Conservation (phyloP, 2,888 invertebrate species). For the Pheosia tremula region DNA sequence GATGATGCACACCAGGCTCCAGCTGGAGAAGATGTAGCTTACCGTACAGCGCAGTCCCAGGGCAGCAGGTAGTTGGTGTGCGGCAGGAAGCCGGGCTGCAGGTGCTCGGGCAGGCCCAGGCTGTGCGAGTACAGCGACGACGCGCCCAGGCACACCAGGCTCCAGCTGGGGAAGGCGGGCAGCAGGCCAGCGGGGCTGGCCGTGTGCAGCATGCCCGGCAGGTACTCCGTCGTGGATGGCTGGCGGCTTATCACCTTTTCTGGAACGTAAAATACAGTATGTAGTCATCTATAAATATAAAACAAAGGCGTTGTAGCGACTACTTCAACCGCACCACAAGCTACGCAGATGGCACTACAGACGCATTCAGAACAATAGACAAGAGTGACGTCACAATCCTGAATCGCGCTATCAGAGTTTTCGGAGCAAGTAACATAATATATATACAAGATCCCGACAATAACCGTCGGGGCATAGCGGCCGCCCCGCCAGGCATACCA, state of each 20-base stretch:
- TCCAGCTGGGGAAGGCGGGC: slow-evolving; percentile 96
- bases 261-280: slow-evolving; percentile 42
- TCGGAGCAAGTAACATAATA: no score
- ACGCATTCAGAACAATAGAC: no score
- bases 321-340: no score
- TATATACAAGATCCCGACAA: no score
- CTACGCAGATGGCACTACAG: no score
- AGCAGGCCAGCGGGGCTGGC: slow-evolving; percentile 89
- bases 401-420: no score
- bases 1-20: not conserved
- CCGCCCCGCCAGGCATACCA: no score
- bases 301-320: no score
- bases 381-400: no score
- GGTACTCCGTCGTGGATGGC: slow-evolving; percentile 94
- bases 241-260: slow-evolving; percentile 86
- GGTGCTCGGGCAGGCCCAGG: slow-evolving; percentile 91
- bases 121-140: slow-evolving; percentile 96
- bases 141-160: slow-evolving; percentile 94
- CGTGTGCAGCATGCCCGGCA: slow-evolving; percentile 95
- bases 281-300: no score
- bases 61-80: slow-evolving; percentile 96
- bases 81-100: slow-evolving; percentile 94
- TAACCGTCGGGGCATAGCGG: no score
- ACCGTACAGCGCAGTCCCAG: slow-evolving; percentile 89
- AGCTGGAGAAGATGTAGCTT: slow-evolving; percentile 7